Evolutionary conservation across 2,113 vertebrate genomes (phyloP), one percentile per base, ranked within the genome.

Genomic region (Scytalopus superciliaris): DNA sequence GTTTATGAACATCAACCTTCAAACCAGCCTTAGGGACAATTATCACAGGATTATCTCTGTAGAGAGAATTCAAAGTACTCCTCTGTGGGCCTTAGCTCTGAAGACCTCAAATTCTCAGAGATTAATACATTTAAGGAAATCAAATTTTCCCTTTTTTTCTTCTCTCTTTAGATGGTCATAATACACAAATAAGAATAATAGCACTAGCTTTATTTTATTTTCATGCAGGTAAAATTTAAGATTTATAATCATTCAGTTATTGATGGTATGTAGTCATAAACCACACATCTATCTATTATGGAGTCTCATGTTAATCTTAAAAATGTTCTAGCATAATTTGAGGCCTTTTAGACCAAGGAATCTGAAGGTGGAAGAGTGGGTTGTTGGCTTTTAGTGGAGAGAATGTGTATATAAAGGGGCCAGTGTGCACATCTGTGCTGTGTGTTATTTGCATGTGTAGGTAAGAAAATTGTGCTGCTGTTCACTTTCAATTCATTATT

Each of bases 361-460:
- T 63, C 14, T 47, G 3, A 10, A n/a, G 14, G 4, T 31, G 5
- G 5, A 9, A 19, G 17, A 70, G 23, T 89, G 31, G 1, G 5
- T 12, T 73, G 19, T 23, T 83, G 69, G 33, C 60, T 67, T 28
- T 85, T 31, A 49, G 14, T 23, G 22, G 5, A 24, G 7, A 0
- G 1, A 72, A 40, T 0, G 0, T 50, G 8, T 57, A 7, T 23
- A 7, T 12, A 45, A 63, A 6, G 8, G 7, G 5, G 3, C 1
- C 18, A 69, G 12, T 27, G 18, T 12, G 9, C 19, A 69, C 23
- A 47, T 50, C 39, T 68, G 22, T 72, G 12, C 39, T 57, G 18
- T 28, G 33, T 2, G 1, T 69, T 78, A 33, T 31, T 39, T 69
- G 72, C 33, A 45, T 2, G 28, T 21, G 9, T 21, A 68, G 19